These are phyloP conservation scores for Odobenus rosmarus DNA, from an alignment of 2,113 vertebrate genomes.

Conservation along the genomic window DNA sequence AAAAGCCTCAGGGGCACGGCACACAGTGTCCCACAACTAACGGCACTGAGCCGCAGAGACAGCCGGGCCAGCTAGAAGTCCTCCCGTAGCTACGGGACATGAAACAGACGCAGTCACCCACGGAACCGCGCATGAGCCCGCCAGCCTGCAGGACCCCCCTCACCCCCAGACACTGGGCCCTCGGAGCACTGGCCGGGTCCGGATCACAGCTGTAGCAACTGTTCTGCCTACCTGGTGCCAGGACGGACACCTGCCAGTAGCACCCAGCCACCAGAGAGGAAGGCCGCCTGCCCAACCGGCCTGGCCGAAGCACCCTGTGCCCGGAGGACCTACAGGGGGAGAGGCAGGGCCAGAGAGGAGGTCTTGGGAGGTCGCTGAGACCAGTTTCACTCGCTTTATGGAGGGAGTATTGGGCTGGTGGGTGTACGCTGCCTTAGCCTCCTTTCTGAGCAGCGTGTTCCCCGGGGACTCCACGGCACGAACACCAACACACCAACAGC, in stretches of 20 bases:
- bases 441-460: no score
- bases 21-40: neutral
- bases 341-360: neutral
- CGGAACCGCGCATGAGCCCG: no score
- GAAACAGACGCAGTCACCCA: neutral
- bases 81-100: neutral
- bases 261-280: no score
- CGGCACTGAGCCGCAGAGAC: neutral
- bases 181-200: neutral
- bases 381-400: neutral
- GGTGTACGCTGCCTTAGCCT: neutral
- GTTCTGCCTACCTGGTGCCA: neutral
- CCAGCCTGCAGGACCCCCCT: neutral
- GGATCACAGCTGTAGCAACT: neutral
- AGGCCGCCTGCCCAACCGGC: neutral
- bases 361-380: neutral
- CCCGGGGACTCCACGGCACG: neutral
- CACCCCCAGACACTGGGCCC: neutral
- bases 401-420: no score
- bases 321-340: neutral
- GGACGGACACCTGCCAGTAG: neutral
- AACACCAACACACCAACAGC: accelerated
- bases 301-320: neutral
- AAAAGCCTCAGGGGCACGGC: neutral
- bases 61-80: neutral